These are phyloP conservation scores for Acrossocheilus fasciatus DNA, from an alignment of 2,797 vertebrate species.

Conservation along the genomic window DNA sequence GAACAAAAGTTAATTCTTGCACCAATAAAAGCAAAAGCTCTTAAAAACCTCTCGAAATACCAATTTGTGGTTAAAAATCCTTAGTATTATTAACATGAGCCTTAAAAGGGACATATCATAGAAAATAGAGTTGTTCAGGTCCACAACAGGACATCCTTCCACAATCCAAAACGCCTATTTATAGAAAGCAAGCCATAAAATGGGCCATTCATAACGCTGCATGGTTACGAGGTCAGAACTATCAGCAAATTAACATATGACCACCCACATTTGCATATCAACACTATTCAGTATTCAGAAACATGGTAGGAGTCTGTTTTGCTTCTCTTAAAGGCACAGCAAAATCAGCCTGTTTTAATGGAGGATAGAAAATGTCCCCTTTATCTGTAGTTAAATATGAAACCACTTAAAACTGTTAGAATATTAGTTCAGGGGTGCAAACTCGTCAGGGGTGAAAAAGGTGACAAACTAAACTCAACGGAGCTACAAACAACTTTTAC, in stretches of 20 bases:
- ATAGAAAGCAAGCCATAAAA: not conserved
- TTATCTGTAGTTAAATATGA: not conserved
- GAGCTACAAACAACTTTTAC: too few relatives aligned
- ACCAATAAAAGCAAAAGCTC: not conserved
- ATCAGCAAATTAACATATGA: not conserved
- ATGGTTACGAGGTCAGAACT: not conserved
- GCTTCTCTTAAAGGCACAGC: not conserved
- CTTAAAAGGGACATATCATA: not conserved
- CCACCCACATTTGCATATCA: not conserved
- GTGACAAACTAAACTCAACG: too few relatives aligned
- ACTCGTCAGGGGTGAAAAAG: too few relatives aligned
- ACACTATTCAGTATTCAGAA: not conserved
- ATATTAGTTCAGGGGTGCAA: not conserved
- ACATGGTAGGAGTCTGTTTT: not conserved
- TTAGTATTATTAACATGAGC: not conserved
- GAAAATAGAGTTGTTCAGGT: not conserved
- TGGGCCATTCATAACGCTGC: not conserved
- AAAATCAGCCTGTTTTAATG: not conserved
- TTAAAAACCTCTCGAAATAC: not conserved
- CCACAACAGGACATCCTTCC: not conserved
- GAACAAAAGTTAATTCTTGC: not conserved
- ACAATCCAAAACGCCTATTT: not conserved
- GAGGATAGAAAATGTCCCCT: not conserved
- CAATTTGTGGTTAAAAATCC: not conserved
- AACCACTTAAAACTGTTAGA: not conserved